Evolutionary conservation across 2,797 vertebrate genomes (phyloP), one percentile per base, ranked within the genome.

Genomic region (Sarcophilus harrisii): DNA sequence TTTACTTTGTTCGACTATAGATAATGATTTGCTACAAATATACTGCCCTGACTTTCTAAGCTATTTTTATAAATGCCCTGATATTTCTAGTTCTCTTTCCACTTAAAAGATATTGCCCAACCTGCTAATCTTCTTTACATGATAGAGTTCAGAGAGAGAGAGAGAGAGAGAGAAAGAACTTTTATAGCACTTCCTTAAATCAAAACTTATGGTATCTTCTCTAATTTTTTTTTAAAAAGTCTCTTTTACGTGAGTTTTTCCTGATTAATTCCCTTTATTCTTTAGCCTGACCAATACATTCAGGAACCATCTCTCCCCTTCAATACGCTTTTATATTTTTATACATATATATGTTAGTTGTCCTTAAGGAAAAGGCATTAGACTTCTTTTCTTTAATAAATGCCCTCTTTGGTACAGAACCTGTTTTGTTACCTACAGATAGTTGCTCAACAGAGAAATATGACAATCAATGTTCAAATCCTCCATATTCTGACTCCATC

Each of bases 211-310:
- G 28, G 27, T 59, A 29, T 59, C 27, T 59, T 59, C 28, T 59
- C 58, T 59, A 28, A 81, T 81, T 21, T 81, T 45, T 81, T 59
- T 45, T 8, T 18, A 90, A 66, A 73, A 89, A 60, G 54, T 62
- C 49, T 94, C 10, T 81, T 24, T 91, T 81, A 92, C 1, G 59
- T 57, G 57, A 93, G 94, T 73, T 27, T 81, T 91, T 60, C n/a
- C 87, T 93, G 92, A 58, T 91, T 94, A 91, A 93, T 73, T 94
- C 62, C n/a, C n/a, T 91, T 4, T 90, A 95, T 57, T 94, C n/a
- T 87, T 94, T 92, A 94, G 90, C 90, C 27, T 59, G 95, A 28
- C 66, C 91, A 97, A 28, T 58, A 60, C 92, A 90, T 57, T 5
- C 12, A 92, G 94, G 57, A 93, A 96, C 81, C 4, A 91, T n/a